Base-by-base conservation (phyloP, 2,888 invertebrate species). In the Ametastegia equiseti region DNA sequence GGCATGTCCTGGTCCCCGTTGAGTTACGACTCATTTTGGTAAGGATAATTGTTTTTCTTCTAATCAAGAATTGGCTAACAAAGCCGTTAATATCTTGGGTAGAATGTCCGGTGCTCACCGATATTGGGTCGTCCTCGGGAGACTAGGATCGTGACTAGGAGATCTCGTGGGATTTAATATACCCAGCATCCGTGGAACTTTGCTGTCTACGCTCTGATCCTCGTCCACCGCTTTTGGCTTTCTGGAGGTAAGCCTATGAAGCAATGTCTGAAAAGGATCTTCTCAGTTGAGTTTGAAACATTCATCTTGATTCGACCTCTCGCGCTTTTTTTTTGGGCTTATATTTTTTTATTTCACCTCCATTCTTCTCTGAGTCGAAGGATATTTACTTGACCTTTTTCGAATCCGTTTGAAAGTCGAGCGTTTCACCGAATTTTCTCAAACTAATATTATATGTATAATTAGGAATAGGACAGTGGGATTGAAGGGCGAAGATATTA, bases 121-220 rank as follows among this genome's bases (percentile, higher is more conserved):
- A 36, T 54, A 75, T 75, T 75, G 50, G 50, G 54, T 36, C 36
- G 19, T 9, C 36, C 54, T 42, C 71, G 30, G 27, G 50, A 73
- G 50, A 73, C 50, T 33, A 30, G 39, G 50, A 71, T 75, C 50
- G 36, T 54, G 36, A 50, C 75, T 54, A 54, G n/a, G 36, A 75
- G 19, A 75, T 75, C 36, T 36, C 54, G 13, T 36, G 54, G 75
- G 75, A 75, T 75, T 75, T 54, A 54, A 50, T 75, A 75, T 36
- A 54, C 36, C 54, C 75, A 54, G 50, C 13, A 19, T 50, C 45
- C 4, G 36, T 36, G 54, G 9, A 75, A 30, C 75, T 75, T 54
- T 23, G 23, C 33, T 75, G 75, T 73, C 50, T 19, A 27, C 47
- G 47, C 27, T 15, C 71, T 47, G 75, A 75, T 36, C 54, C 75